Evolutionary conservation across 2,888 invertebrate species (phyloP).

Genomic region (Cephus spinipes): DNA sequence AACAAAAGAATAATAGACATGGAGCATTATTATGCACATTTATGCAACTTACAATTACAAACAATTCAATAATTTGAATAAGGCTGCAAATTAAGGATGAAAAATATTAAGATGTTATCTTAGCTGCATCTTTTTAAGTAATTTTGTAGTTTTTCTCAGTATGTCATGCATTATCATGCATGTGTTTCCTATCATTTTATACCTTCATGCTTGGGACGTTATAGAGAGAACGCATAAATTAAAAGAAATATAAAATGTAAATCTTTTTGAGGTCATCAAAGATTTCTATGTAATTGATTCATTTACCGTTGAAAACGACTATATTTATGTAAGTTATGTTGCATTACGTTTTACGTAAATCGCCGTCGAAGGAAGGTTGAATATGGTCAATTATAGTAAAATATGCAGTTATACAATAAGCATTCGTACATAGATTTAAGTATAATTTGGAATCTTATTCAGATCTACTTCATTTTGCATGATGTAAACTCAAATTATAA

Average conservation of each 20-base stretch:
- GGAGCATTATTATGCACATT: not conserved
- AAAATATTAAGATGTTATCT: not conserved
- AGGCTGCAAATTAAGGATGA: not conserved
- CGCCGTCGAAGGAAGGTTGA: not conserved
- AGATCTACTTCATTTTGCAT: not conserved
- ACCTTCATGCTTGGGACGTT: not conserved
- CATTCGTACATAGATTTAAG: not conserved
- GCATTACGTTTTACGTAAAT: not conserved
- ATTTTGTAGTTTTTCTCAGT: not conserved
- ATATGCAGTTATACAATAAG: not conserved
- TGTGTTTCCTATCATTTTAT: not conserved
- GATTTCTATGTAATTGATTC: not conserved
- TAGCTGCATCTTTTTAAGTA: not conserved
- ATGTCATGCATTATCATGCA: not conserved
- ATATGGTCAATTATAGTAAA: not conserved
- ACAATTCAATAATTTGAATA: not conserved
- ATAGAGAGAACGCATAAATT: not conserved
- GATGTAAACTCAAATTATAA: not conserved
- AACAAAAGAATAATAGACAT: not conserved
- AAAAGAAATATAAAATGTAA: not conserved
- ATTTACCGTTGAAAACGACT: not conserved
- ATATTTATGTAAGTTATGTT: not conserved
- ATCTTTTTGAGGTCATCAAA: not conserved
- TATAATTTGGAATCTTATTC: not conserved
- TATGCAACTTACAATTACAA: not conserved